Percentiles rank a stretch among this genome's conserved stretches.
Evolutionary conservation across 1,140 invertebrate species (phyloP).

Genomic region (Lepidurus couesii): DNA sequence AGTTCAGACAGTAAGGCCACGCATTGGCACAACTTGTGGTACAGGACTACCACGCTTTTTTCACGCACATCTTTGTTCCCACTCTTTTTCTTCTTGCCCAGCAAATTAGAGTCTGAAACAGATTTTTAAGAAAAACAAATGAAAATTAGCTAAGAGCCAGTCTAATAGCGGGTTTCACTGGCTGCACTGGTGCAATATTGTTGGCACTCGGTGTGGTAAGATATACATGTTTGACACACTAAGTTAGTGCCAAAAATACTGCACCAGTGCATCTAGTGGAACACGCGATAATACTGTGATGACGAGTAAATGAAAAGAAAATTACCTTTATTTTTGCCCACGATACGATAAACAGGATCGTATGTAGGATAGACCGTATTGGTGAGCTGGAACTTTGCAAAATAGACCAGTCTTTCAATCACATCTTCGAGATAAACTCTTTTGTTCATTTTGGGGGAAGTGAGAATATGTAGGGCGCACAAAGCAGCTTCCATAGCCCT

Average conservation of each 20-base stretch:
- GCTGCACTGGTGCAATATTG: too few relatives aligned
- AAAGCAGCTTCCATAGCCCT: conserved; percentile 81
- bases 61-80: conserved; percentile 62
- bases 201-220: too few relatives aligned
- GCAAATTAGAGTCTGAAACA: conserved; percentile 8
- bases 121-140: not conserved
- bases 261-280: too few relatives aligned
- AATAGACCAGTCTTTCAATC: conserved; percentile 90
- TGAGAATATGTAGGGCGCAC: conserved; percentile 85
- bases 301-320: not conserved
- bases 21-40: conserved; percentile 88
- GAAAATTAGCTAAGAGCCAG: too few relatives aligned
- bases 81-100: conserved; percentile 56
- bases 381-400: conserved; percentile 90
- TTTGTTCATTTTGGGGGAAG: conserved; percentile 89
- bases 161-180: too few relatives aligned
- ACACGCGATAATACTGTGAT: too few relatives aligned
- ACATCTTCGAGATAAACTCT: conserved; percentile 91
- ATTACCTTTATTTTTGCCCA: conserved; percentile 51
- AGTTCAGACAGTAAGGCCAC: conserved; percentile 84
- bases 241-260: too few relatives aligned
- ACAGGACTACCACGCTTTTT: conserved; percentile 72
- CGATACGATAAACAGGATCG: conserved; percentile 90
- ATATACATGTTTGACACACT: too few relatives aligned
- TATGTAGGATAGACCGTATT: conserved; percentile 97